phyloP scores from a whole-genome alignment of 2,797 vertebrate genomes.

The Galagoides demidoff region DNA sequence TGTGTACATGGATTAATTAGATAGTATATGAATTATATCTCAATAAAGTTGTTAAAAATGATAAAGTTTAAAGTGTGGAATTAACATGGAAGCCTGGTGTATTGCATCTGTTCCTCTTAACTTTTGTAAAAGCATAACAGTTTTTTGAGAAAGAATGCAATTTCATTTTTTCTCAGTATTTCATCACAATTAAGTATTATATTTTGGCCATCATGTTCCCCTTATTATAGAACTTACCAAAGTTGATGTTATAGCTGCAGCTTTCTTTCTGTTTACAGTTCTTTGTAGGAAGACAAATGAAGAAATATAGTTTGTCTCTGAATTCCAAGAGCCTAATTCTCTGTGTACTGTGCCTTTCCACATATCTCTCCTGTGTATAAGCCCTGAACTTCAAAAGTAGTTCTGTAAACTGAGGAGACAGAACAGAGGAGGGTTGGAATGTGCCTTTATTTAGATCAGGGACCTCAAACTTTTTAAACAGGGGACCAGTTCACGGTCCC shows the following conservation, averaged over 20 bases:
- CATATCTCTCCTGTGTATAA: neutral
- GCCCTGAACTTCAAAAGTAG: neutral
- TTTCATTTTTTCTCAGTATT: conserved; percentile 5
- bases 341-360: neutral
- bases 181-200: conserved; percentile 39
- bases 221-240: neutral
- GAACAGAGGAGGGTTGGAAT: neutral
- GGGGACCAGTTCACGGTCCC: too few species aligned
- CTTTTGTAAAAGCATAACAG: conserved; percentile 30
- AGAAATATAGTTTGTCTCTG: neutral
- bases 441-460: neutral
- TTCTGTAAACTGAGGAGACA: neutral
- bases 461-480: too few species aligned
- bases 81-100: conserved; percentile 11
- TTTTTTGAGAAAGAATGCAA: conserved; percentile 43
- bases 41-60: conserved; percentile 8
- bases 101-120: conserved; percentile 22
- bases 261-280: conserved; percentile 14
- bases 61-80: neutral
- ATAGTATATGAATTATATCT: neutral
- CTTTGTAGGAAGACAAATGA: conserved; percentile 19
- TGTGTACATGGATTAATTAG: neutral
- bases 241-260: neutral
- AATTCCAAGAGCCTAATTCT: neutral
- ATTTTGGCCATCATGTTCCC: conserved; percentile 1